A percentile compares a stretch with the other conserved stretches of the same genome.
Evolutionary conservation across 2,888 invertebrate species (phyloP).

Genomic region (Lysandra coridon): DNA sequence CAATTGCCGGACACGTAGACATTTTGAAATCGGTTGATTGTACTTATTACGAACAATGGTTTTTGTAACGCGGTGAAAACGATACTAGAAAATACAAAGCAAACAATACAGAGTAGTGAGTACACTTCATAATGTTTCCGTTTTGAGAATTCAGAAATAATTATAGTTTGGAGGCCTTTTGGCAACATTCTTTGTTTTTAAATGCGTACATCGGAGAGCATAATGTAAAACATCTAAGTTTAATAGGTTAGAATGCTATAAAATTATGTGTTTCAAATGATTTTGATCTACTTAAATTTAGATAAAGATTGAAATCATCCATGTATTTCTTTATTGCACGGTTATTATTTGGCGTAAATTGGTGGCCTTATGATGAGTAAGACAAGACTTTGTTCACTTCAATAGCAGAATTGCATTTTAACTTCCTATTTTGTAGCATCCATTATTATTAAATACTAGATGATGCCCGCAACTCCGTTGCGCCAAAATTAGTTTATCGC

Average conservation of each 20-base stretch:
- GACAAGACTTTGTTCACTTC: no score
- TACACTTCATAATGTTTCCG: constrained; percentile 8
- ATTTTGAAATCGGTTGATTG: constrained; percentile 23
- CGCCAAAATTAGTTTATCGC: no score
- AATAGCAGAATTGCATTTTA: neutral
- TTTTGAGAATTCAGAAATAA: constrained; percentile 11
- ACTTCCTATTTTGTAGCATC: neutral
- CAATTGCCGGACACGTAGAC: constrained; percentile 22
- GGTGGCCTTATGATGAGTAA: no score
- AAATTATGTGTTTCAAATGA: no score
- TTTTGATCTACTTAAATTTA: no score
- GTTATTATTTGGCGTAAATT: no score
- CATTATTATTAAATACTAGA: no score
- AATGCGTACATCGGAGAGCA: neutral
- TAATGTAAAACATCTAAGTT: no score
- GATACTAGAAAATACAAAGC: constrained; percentile 14
- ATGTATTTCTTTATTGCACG: no score
- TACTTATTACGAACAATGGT: constrained; percentile 24
- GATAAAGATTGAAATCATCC: no score
- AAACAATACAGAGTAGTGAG: constrained; percentile 8
- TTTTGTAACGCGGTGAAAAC: constrained; percentile 16
- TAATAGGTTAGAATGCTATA: no score
- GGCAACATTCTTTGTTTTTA: neutral
- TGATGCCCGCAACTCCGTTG: no score
- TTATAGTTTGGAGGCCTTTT: neutral